Evolutionary conservation across 2,113 vertebrate genomes (phyloP).

Genomic region (Rhodinocichla rosea): DNA sequence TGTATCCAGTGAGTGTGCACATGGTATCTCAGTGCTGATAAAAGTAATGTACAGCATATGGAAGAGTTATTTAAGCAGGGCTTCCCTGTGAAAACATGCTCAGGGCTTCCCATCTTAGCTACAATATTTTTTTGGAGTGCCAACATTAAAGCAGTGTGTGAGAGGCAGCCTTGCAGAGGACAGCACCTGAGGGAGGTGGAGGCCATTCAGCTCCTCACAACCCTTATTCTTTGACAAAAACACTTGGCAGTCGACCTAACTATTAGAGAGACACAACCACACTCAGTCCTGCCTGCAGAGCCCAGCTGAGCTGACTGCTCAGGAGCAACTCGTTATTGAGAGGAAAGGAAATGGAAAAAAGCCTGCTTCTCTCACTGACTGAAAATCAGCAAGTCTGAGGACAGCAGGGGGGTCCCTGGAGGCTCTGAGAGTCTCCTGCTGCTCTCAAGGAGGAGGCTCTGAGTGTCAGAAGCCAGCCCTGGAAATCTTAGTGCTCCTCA

Average conservation of each 20-base stretch:
- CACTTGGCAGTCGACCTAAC: neutral
- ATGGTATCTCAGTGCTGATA: neutral
- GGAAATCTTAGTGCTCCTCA: neutral
- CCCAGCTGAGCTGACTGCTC: neutral
- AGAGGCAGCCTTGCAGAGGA: neutral
- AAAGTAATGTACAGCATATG: neutral
- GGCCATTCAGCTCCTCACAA: neutral
- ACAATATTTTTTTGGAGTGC: neutral
- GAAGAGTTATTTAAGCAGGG: constrained; percentile 3
- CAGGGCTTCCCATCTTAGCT: neutral
- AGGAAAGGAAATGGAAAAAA: neutral
- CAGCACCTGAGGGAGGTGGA: neutral
- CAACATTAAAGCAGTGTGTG: neutral
- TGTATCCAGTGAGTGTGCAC: neutral
- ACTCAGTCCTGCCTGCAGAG: neutral
- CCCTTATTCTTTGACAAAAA: neutral
- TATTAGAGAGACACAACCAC: neutral
- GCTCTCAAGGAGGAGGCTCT: neutral
- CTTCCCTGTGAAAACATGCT: constrained; percentile 16
- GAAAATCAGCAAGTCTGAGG: neutral
- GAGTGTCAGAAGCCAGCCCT: neutral
- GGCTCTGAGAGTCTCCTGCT: neutral
- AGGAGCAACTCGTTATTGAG: neutral
- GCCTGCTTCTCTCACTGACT: neutral
- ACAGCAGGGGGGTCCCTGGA: neutral